Evolutionary conservation across 2,888 invertebrate species (phyloP).

Genomic region (Oscheius sp.): DNA sequence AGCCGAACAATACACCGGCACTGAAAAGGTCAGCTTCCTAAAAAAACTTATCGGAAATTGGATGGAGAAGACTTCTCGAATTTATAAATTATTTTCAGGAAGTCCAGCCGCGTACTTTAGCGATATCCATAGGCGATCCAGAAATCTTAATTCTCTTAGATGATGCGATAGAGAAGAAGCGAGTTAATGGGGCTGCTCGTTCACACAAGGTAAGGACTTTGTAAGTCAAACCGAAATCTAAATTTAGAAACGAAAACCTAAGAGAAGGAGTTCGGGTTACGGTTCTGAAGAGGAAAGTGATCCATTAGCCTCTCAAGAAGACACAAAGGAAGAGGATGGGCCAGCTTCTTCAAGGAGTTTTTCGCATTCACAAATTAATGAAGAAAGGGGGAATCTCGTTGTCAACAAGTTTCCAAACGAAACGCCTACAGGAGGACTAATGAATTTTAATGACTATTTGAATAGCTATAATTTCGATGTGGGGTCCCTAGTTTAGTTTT

Average conservation of each 20-base stretch:
- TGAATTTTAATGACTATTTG: no score
- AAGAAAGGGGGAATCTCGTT: background rate
- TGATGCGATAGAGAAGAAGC: background rate
- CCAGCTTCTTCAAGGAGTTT: background rate
- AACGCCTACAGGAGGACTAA: background rate
- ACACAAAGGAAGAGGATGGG: no score
- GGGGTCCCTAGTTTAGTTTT: no score
- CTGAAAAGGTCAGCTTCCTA: background rate
- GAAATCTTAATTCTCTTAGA: background rate
- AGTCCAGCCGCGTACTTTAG: background rate
- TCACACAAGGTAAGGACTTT: background rate
- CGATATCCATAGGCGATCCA: background rate
- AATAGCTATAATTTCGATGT: no score
- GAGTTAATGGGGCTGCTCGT: background rate
- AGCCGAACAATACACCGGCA: conserved; percentile 5
- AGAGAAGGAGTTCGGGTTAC: no score
- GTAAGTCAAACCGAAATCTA: no score
- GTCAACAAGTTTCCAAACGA: no score
- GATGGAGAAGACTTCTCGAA: background rate
- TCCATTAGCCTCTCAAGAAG: no score
- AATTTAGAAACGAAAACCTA: no score
- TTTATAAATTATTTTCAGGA: background rate
- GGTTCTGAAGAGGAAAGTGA: no score
- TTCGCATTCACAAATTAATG: no score
- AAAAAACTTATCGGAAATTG: background rate